Conservation (phyloP, 2,888 invertebrate species). For the Glyphotaelius pellucidus region DNA sequence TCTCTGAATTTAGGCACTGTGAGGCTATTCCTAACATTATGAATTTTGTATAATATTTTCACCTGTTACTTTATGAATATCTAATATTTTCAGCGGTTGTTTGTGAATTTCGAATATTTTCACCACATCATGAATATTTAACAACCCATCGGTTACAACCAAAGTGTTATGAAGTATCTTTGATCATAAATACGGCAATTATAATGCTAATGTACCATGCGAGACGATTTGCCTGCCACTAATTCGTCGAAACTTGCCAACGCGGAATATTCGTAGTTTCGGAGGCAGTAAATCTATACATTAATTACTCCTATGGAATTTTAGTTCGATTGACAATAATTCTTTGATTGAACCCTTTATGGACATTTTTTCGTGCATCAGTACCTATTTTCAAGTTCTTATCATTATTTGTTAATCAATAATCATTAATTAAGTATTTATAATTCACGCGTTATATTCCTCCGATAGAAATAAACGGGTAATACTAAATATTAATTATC, state of each 20-base stretch:
- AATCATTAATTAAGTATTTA: not conserved
- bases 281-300: not conserved
- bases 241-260: not conserved
- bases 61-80: not conserved
- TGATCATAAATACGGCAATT: not conserved
- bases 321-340: not conserved
- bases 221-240: not conserved
- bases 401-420: not conserved
- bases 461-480: too few species aligned
- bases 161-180: not conserved
- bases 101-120: not conserved
- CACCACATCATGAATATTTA: slow-evolving; percentile 7
- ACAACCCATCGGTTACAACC: not conserved
- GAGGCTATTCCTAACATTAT: not conserved
- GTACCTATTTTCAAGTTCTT: not conserved
- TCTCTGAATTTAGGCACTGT: not conserved
- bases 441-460: not conserved
- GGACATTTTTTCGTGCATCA: not conserved
- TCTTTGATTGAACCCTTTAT: not conserved
- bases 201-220: not conserved
- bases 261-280: not conserved
- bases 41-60: not conserved
- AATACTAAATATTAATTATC: too few species aligned
- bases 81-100: not conserved
- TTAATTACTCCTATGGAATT: not conserved